Base-by-base conservation (phyloP, 2,113 vertebrate genomes). In the Actenoides hombroni region DNA sequence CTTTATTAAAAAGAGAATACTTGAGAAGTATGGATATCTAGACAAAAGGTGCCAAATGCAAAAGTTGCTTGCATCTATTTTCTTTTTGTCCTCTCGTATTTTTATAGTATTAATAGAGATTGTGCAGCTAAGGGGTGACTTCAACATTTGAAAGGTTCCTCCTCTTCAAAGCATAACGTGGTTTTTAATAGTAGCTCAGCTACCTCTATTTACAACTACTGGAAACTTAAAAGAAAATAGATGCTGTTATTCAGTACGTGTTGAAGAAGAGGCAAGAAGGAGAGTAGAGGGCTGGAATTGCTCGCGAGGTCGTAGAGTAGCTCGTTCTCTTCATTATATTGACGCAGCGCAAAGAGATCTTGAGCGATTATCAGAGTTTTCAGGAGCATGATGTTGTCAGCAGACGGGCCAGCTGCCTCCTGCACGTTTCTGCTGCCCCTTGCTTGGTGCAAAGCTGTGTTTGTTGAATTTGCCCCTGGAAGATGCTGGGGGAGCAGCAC, bases 41-140 rank as follows among this genome's bases (percentile, higher is more conserved):
- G 98, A 98, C 97, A 96, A 95, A 94, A 98, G 98, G 98, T 98
- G 98, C 98, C 98, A 98, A 98, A 98, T 97, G 97, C 98, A 98
- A 97, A 98, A 97, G 95, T 98, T 97, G 95, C 96, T 97, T 96
- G 97, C 97, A 97, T 98, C 97, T 97, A 94, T 98, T 98, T 98
- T 98, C 96, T 97, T 98, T 98, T 97, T 90, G 65, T 97, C 84
- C 91, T 94, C 63, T 97, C 97, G 92, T 97, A 96, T 98, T 98
- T 96, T 98, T 98, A 94, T 97, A 97, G 96, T 97, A 96, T 98
- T 98, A 97, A 90, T 96, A 70, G 89, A 97, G 96, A 93, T 96
- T 96, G 95, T 97, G 96, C 97, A 97, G 97, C 96, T 97, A 97
- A 98, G 97, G 96, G 79, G 95, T 94, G 85, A 97, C 96, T 95